Percentiles rank a stretch among this genome's conserved stretches.
Evolutionary conservation across 2,888 invertebrate genomes (phyloP).

Genomic region (Alentia gelatinosa): DNA sequence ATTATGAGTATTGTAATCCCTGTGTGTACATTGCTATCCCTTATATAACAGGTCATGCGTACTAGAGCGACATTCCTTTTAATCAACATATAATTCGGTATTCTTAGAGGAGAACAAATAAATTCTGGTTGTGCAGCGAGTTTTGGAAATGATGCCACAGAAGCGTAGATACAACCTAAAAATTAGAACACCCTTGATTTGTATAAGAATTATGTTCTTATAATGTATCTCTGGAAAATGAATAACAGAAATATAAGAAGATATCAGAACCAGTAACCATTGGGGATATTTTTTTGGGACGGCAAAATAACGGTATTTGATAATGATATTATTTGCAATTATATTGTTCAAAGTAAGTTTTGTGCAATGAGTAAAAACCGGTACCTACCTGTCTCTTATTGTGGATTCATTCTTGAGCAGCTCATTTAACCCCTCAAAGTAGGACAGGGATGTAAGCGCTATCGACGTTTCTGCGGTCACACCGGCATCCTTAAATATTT

Average conservation of each 20-base stretch:
- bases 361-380: neutral
- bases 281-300: no score
- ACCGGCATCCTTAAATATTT: slow-evolving; percentile 77
- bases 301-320: no score
- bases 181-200: neutral
- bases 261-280: no score
- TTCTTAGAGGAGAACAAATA: no score
- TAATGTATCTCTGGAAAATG: no score
- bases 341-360: neutral
- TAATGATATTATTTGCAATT: neutral
- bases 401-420: slow-evolving; percentile 59
- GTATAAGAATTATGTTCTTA: neutral
- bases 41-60: no score
- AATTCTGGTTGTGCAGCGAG: neutral
- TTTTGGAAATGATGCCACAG: neutral
- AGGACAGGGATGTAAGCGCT: slow-evolving; percentile 82
- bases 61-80: no score
- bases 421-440: slow-evolving; percentile 78
- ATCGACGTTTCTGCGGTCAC: slow-evolving; percentile 83
- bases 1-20: no score
- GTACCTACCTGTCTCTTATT: neutral
- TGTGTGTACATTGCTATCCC: no score
- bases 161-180: neutral
- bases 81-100: no score
- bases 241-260: no score